phyloP scores from a whole-genome alignment of 92 coral and sea anemone species.

The Epizoanthus rinbou region DNA sequence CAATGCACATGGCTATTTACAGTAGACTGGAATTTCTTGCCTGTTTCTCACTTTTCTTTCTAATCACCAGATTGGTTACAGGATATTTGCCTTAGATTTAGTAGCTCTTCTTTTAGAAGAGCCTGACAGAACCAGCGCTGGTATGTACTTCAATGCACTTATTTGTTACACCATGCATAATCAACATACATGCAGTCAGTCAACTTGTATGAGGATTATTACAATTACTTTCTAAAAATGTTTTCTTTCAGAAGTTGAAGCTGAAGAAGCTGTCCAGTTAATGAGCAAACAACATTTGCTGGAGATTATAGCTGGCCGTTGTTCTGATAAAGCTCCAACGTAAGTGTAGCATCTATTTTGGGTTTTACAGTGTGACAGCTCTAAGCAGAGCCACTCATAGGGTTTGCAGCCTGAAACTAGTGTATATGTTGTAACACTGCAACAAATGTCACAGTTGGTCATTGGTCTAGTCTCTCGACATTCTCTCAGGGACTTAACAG shows the following conservation, averaged over 20 bases:
- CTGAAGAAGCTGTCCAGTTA: slow-evolving; percentile 48
- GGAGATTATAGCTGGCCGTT: slow-evolving; percentile 77
- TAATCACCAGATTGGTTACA: slow-evolving; percentile 76
- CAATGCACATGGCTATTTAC: too few relatives aligned
- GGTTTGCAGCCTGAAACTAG: too few relatives aligned
- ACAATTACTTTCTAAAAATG: not conserved
- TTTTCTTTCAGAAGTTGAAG: slow-evolving; percentile 30
- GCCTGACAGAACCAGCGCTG: slow-evolving; percentile 49
- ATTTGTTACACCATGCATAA: too few relatives aligned
- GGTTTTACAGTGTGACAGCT: too few relatives aligned
- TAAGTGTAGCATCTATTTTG: slow-evolving; percentile 45
- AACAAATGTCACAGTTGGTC: too few relatives aligned
- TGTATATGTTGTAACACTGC: too few relatives aligned
- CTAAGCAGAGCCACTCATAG: too few relatives aligned
- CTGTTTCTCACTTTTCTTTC: too few relatives aligned
- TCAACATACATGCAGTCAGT: too few relatives aligned
- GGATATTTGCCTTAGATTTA: slow-evolving; percentile 92
- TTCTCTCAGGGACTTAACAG: too few relatives aligned
- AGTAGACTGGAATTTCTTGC: too few relatives aligned
- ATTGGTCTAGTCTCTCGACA: too few relatives aligned
- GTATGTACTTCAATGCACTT: slow-evolving; percentile 15
- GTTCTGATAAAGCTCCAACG: slow-evolving; percentile 98
- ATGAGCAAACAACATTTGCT: slow-evolving; percentile 73
- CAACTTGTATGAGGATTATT: not conserved
- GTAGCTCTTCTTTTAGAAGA: slow-evolving; percentile 66